phyloP scores from a whole-genome alignment of 2,888 invertebrate species.

The Julus scanicus region DNA sequence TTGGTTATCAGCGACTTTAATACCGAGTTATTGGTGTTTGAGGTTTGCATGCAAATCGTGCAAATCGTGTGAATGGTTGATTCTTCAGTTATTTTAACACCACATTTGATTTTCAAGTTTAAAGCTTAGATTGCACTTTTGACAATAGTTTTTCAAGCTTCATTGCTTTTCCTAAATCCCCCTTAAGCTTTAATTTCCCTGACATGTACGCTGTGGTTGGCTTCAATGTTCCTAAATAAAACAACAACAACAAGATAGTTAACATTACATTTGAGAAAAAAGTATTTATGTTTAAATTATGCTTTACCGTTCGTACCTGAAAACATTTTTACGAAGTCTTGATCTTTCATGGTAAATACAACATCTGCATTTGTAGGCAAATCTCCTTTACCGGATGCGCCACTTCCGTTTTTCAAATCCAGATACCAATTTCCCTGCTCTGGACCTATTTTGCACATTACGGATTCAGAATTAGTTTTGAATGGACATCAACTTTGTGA shows the following conservation, averaged over 20 bases:
- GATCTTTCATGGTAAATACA: constrained; percentile 81
- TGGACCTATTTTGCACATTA: constrained; percentile 68
- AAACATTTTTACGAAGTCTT: constrained; percentile 67
- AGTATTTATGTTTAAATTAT: neutral
- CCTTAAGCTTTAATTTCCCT: constrained; percentile 92
- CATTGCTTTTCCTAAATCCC: constrained; percentile 93
- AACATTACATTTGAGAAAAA: neutral
- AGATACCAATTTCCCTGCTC: constrained; percentile 82
- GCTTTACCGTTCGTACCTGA: constrained; percentile 63
- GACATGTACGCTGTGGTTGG: constrained; percentile 95
- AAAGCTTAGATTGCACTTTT: constrained; percentile 60
- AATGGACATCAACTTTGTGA: neutral
- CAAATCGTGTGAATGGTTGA: neutral
- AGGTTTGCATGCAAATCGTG: neutral
- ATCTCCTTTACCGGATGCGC: constrained; percentile 82
- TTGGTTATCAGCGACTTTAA: neutral
- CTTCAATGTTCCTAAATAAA: constrained; percentile 81
- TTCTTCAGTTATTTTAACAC: neutral
- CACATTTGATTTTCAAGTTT: neutral
- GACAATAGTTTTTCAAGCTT: constrained; percentile 90
- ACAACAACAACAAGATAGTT: constrained; percentile 53
- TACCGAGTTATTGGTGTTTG: neutral
- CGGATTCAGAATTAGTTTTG: constrained; percentile 49
- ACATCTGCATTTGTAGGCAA: constrained; percentile 80
- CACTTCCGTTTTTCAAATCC: constrained; percentile 88